Percentiles rank a stretch among this genome's conserved stretches.
These are phyloP conservation scores for Megaceryle alcyon DNA, from an alignment of 2,797 vertebrate genomes.

Conservation along the genomic window DNA sequence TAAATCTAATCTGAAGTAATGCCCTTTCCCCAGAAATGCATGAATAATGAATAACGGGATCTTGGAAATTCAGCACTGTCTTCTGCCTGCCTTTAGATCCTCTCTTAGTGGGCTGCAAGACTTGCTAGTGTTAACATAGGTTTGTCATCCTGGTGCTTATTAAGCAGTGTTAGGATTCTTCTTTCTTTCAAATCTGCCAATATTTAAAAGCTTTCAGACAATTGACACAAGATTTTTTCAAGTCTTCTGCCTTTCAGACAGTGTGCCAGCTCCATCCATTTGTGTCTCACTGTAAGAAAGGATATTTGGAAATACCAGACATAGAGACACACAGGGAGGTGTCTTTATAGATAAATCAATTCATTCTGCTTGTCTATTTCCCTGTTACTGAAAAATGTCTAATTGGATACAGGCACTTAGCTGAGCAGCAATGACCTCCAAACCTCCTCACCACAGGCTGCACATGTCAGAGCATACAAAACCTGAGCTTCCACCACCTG, in stretches of 20 bases:
- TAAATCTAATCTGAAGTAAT: background rate
- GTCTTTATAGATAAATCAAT: background rate
- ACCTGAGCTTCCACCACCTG: fast-evolving
- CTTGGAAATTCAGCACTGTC: background rate
- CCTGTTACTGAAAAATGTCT: background rate
- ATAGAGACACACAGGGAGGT: background rate
- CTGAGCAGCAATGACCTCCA: background rate
- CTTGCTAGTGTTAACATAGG: background rate
- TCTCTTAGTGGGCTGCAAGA: background rate
- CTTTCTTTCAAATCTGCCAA: background rate
- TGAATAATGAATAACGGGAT: background rate
- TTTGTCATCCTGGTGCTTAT: background rate
- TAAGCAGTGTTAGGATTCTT: fast-evolving
- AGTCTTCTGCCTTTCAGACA: background rate
- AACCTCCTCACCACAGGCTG: background rate
- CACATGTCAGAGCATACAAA: fast-evolving
- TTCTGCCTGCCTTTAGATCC: background rate
- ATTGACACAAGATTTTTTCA: background rate
- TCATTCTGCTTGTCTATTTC: background rate
- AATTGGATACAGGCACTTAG: background rate
- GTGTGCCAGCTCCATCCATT: background rate
- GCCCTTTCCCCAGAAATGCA: background rate
- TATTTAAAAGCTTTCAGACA: background rate
- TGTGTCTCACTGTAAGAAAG: background rate
- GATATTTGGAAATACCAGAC: background rate